Evolutionary conservation across 1,140 invertebrate species (phyloP), one percentile per base, ranked within the genome.

Genomic region (Heliothis virescens): DNA sequence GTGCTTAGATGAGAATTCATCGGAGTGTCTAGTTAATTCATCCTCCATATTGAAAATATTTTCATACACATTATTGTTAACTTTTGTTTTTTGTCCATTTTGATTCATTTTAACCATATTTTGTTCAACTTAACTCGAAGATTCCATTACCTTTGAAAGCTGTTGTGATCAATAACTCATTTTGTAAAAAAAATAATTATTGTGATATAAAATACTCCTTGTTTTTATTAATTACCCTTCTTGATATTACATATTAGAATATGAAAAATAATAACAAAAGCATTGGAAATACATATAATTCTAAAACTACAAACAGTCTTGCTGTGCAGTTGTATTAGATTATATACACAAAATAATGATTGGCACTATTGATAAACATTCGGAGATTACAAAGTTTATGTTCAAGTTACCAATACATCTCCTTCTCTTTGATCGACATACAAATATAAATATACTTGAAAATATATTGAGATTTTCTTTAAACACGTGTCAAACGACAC

Each of bases 111-210:
- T 90, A 90, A 85, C 80, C 81, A 87, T 41, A 41, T 85, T 85
- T 80, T 74, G 89, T 74, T 76, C 55, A 48, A 29, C 60, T 65
- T 53, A 76, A 76, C 73, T 50, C 83, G 87, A 89, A 86, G 87
- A 76, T 76, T n/a, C 60, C 74, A 89, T 89, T 89, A 87, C 89
- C 83, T 89, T 90, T 90, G 86, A 91, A 86, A 91, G 85, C 87
- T 94, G 91, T 92, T 94, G 92, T 92, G 91, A 94, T 92, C 85
- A 88, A 89, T 90, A 89, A 92, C 90, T 92, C 91, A 91, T 93
- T n/a, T 94, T 92, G 92, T 93, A 92, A 93, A 94, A 75, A 94
- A 94, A 93, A 94, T n/a, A 94, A 94, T 94, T 94, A 94, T 94
- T 94, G 92, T 94, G 92, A 93, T 93, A 94, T 85, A 94, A 89